A percentile compares a stretch with the other conserved stretches of the same genome.
These are phyloP conservation scores for human DNA, from an alignment of 2,113 vertebrate species.

Conservation along the genomic window GRCh38 chr12:12035501-12036000, in stretches of 20 bases:
- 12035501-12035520: background rate
- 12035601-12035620: background rate
- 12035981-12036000: background rate
- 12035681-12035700: background rate
- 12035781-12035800: background rate
- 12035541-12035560: background rate
- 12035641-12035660: background rate
- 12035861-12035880: background rate
- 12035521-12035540: background rate
- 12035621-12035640: background rate
- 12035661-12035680: background rate
- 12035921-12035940: background rate
- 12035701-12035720: too few relatives aligned
- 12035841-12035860: background rate
- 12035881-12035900: background rate
- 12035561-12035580: background rate
- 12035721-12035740: background rate
- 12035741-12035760: background rate
- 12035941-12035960: slow-evolving; percentile 22
- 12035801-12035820: background rate
- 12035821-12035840: background rate
- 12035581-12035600: background rate
- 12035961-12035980: slow-evolving; percentile 14
- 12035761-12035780: background rate
- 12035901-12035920: background rate